These are phyloP conservation scores for Tyrannus savana DNA, from an alignment of 2,113 vertebrate genomes.

Conservation along the genomic window DNA sequence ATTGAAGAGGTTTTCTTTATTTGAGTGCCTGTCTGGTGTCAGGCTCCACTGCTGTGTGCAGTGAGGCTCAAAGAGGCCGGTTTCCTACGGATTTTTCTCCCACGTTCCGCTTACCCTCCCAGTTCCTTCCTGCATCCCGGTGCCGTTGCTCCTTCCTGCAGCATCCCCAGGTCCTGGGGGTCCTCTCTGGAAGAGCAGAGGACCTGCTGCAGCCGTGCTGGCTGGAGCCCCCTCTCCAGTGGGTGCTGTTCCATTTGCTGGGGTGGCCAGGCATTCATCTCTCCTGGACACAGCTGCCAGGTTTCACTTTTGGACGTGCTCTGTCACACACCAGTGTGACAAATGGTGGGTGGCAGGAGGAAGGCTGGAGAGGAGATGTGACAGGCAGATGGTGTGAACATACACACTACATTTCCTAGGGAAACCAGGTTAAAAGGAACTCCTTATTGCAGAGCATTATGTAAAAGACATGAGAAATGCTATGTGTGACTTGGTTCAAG, in stretches of 20 bases:
- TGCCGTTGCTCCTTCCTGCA: not conserved
- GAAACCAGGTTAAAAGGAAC: not conserved
- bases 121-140: not conserved
- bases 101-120: not conserved
- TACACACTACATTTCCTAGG: not conserved
- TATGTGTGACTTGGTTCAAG: not conserved
- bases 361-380: not conserved
- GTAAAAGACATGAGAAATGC: not conserved
- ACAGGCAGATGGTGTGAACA: not conserved
- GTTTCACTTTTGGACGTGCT: not conserved
- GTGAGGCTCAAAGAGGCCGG: not conserved
- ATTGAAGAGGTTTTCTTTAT: not conserved
- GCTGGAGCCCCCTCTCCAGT: not conserved
- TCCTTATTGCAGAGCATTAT: not conserved
- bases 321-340: not conserved
- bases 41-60: not conserved
- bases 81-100: not conserved
- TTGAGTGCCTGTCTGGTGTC: not conserved
- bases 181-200: not conserved
- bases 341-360: not conserved
- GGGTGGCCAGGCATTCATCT: too few species aligned
- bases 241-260: not conserved
- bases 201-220: not conserved
- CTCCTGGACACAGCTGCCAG: fast-evolving
- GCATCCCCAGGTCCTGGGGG: not conserved